phyloP scores from a whole-genome alignment of 2,113 vertebrate genomes.

The Cottus gobio region DNA sequence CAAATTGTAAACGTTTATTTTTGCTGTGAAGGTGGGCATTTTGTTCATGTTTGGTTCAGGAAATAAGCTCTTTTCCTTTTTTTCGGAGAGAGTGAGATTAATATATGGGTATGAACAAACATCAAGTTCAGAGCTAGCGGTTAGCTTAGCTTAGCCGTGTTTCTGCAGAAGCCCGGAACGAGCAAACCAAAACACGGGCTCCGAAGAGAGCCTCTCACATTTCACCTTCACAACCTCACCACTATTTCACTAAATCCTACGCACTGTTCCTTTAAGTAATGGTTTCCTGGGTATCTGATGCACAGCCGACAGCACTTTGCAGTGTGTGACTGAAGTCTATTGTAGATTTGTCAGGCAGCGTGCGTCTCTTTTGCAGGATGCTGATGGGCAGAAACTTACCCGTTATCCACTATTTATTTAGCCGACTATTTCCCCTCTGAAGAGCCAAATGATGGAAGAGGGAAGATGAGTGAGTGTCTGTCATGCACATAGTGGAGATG shows the following conservation, averaged over 20 bases:
- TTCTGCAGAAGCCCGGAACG: too few species aligned
- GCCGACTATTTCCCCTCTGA: constrained; percentile 34
- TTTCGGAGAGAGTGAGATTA: too few species aligned
- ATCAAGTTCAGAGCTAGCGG: too few species aligned
- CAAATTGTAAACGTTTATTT: too few species aligned
- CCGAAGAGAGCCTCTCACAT: too few species aligned
- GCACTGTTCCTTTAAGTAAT: neutral
- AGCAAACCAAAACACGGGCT: too few species aligned
- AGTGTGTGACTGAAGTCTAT: constrained; percentile 1
- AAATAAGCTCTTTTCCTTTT: too few species aligned
- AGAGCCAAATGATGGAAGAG: constrained; percentile 14
- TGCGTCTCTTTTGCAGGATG: constrained; percentile 22
- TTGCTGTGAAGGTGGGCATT: too few species aligned
- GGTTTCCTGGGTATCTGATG: neutral
- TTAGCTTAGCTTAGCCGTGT: too few species aligned
- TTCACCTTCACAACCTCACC: neutral
- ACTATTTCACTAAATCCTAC: neutral
- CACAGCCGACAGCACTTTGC: neutral
- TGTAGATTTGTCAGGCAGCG: constrained; percentile 31
- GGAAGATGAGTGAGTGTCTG: constrained; percentile 36
- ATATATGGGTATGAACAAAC: too few species aligned
- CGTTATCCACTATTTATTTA: constrained; percentile 25
- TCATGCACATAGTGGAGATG: constrained; percentile 22
- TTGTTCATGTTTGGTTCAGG: too few species aligned
- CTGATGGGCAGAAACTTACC: constrained; percentile 46